Conservation (phyloP, 2,888 invertebrate species). For the Athalia circularis region DNA sequence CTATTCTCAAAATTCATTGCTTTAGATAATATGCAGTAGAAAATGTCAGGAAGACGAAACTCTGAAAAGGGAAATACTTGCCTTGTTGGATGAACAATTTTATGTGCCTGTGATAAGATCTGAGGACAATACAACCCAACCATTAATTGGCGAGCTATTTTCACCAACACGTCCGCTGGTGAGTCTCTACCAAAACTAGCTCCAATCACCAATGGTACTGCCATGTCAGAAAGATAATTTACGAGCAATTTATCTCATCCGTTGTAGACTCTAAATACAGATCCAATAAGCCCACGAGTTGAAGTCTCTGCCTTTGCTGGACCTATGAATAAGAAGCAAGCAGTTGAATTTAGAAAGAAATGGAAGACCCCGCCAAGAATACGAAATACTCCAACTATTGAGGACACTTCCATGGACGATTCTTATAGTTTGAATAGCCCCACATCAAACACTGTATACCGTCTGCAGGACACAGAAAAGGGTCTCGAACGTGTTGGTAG, state of each 20-base stretch:
- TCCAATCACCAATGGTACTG: slow-evolving; percentile 11
- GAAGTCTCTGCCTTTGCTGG: slow-evolving; percentile 93
- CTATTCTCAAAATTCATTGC: slow-evolving; percentile 50
- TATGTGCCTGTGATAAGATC: slow-evolving; percentile 92
- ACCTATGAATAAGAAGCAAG: slow-evolving; percentile 88
- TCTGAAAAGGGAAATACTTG: slow-evolving; percentile 76
- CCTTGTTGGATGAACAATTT: slow-evolving; percentile 84
- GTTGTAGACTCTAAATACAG: slow-evolving; percentile 78
- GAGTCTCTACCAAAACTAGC: slow-evolving; percentile 61
- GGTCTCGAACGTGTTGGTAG: slow-evolving; percentile 92
- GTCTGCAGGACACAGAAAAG: slow-evolving; percentile 86
- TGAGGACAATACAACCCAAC: slow-evolving; percentile 84
- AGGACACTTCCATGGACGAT: slow-evolving; percentile 50
- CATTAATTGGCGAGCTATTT: slow-evolving; percentile 87
- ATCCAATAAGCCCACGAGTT: slow-evolving; percentile 82
- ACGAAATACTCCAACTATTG: slow-evolving; percentile 53
- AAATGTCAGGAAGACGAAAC: slow-evolving; percentile 73
- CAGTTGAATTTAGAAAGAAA: slow-evolving; percentile 82
- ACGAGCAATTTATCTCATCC: neutral
- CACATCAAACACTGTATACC: slow-evolving; percentile 61
- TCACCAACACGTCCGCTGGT: slow-evolving; percentile 83
- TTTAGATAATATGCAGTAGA: slow-evolving; percentile 86
- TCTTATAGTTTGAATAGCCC: slow-evolving; percentile 49
- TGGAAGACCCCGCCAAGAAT: slow-evolving; percentile 90
- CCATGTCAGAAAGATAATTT: neutral